phyloP scores from a whole-genome alignment of 2,797 vertebrate genomes.

The Margarornis squamiger region DNA sequence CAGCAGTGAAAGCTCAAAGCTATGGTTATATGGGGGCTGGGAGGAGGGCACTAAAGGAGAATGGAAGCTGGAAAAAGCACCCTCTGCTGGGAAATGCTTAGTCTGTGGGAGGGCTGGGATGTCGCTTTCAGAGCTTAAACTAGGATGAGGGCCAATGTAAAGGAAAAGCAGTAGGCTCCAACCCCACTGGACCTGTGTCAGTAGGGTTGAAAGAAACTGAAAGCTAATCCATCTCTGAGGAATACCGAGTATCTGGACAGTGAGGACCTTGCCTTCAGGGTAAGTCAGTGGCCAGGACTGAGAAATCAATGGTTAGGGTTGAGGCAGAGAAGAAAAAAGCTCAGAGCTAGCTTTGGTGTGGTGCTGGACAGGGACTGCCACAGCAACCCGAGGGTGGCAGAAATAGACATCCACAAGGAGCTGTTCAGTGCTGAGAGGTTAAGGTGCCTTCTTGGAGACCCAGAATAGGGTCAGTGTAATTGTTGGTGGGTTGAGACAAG shows the following conservation, averaged over 20 bases:
- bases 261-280: fast-evolving
- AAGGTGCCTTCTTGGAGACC: not conserved
- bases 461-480: not conserved
- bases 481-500: not conserved
- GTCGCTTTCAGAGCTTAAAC: not conserved
- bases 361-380: not conserved
- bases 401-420: not conserved
- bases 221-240: not conserved
- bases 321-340: not conserved
- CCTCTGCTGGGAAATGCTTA: not conserved
- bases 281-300: not conserved
- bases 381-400: not conserved
- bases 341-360: not conserved
- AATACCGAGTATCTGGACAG: not conserved
- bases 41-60: not conserved
- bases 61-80: not conserved
- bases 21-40: not conserved
- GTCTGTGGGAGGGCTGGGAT: not conserved
- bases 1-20: not conserved
- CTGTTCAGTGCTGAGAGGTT: not conserved
- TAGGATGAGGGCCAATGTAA: not conserved
- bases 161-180: not conserved
- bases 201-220: not conserved
- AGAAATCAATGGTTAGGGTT: not conserved
- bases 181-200: not conserved